Evolutionary conservation across 2,113 vertebrate species (phyloP).

Genomic region (Hucho hucho): DNA sequence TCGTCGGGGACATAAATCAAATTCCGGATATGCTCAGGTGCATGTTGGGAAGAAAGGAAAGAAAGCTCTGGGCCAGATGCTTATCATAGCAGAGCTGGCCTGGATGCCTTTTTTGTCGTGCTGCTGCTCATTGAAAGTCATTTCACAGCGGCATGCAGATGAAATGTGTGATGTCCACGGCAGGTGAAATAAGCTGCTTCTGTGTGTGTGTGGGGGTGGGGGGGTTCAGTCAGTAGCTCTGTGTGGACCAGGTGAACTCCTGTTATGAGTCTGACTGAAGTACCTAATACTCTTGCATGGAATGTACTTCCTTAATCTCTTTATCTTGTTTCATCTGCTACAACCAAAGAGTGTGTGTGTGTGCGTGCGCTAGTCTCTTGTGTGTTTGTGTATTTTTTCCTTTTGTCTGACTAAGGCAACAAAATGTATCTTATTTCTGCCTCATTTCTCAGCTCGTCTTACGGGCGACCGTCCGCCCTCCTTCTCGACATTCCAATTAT

Average conservation of each 20-base stretch:
- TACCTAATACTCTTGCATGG: conserved; percentile 54
- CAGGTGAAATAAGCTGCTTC: conserved; percentile 1
- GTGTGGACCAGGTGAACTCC: conserved; percentile 42
- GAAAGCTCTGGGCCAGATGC: conserved; percentile 54
- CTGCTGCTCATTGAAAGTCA: conserved; percentile 70
- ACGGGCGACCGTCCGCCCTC: conserved; percentile 42
- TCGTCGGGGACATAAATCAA: conserved; percentile 64
- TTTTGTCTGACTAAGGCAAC: conserved; percentile 50
- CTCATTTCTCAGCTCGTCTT: conserved; percentile 46
- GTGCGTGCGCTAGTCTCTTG: conserved; percentile 17
- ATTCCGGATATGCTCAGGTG: conserved; percentile 79
- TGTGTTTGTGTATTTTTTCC: conserved; percentile 6
- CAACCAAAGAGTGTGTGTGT: conserved; percentile 38
- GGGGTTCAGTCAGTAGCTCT: no score
- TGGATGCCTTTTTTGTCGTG: conserved; percentile 53
- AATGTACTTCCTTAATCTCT: conserved; percentile 51
- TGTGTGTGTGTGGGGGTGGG: conserved; percentile 26
- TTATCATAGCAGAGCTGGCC: conserved; percentile 60
- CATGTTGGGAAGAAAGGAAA: conserved; percentile 53
- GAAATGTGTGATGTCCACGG: conserved; percentile 54
- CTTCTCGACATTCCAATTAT: conserved; percentile 70
- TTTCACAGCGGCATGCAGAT: conserved; percentile 67
- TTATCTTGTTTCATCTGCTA: conserved; percentile 59
- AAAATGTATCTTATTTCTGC: conserved; percentile 71
- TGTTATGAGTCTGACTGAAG: conserved; percentile 33